A percentile compares a stretch with the other conserved stretches of the same genome.
Conservation (phyloP, 2,888 invertebrate genomes). For the Cerastis leucographa region DNA sequence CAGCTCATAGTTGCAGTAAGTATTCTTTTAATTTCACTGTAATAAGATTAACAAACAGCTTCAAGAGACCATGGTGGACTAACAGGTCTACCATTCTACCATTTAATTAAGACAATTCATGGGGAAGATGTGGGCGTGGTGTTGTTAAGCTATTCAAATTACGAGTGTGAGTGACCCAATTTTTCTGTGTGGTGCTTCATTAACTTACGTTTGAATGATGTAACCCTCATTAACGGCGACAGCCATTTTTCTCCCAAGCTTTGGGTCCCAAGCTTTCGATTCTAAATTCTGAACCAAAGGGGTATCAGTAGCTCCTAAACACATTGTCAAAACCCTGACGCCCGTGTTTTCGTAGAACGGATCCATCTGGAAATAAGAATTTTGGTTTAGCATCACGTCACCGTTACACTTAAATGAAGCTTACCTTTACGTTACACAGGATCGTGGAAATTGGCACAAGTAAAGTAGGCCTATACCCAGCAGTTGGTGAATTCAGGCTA, state of each 20-base stretch:
- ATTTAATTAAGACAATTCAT: no score
- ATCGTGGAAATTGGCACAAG: no score
- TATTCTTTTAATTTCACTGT: no score
- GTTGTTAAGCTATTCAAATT: no score
- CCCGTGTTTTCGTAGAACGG: conserved; percentile 70
- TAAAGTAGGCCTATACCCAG: no score
- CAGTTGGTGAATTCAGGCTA: no score
- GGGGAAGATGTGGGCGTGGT: no score
- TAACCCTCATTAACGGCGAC: background rate
- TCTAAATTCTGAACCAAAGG: conserved; percentile 67
- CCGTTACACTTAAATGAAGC: background rate
- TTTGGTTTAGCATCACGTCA: background rate
- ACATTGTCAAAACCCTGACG: conserved; percentile 71
- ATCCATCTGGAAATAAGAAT: conserved; percentile 63
- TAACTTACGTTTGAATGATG: conserved; percentile 63
- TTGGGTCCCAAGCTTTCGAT: conserved; percentile 56
- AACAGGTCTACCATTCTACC: no score
- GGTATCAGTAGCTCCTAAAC: conserved; percentile 74
- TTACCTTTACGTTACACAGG: no score
- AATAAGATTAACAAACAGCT: no score
- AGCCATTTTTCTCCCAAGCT: conserved; percentile 43
- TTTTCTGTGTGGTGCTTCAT: background rate
- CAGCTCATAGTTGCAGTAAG: background rate
- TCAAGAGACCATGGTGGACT: no score
- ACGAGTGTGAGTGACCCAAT: background rate